Percentiles rank a stretch among this genome's conserved stretches.
These are phyloP conservation scores for Trichogramma pretiosum DNA, from an alignment of 1,140 invertebrate genomes.

Conservation along the genomic window DNA sequence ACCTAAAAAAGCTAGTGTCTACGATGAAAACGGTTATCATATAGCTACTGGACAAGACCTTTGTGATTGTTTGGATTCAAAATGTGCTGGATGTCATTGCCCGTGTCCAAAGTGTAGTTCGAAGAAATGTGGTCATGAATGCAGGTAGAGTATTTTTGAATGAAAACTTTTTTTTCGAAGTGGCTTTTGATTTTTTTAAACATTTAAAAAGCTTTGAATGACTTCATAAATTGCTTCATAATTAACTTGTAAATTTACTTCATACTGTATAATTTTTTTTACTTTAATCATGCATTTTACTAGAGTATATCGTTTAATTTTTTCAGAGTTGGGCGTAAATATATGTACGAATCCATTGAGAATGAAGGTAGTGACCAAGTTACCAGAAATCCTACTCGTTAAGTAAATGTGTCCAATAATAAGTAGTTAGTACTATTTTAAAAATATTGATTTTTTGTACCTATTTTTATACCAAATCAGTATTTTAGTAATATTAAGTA, in stretches of 20 bases:
- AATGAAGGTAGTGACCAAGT: constrained; percentile 36
- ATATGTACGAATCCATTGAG: constrained; percentile 37
- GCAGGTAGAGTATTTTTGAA: constrained; percentile 36
- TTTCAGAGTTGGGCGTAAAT: constrained; percentile 36
- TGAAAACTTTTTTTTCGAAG: not conserved
- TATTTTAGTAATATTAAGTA: too few relatives aligned
- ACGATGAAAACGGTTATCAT: constrained; percentile 39
- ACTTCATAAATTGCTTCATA: not conserved
- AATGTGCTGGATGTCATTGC: constrained; percentile 71
- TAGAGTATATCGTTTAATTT: constrained; percentile 1
- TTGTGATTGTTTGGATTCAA: constrained; percentile 66
- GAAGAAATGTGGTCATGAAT: constrained; percentile 55
- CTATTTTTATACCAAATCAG: too few relatives aligned
- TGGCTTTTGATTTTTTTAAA: not conserved
- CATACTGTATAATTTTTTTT: not conserved
- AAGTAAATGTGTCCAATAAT: too few relatives aligned
- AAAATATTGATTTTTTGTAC: too few relatives aligned
- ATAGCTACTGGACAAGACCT: constrained; percentile 54
- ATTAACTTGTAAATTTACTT: not conserved
- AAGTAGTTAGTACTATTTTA: too few relatives aligned
- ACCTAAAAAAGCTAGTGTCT: constrained; percentile 29
- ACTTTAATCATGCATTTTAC: not conserved
- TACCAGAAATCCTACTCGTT: constrained; percentile 28
- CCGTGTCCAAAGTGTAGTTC: constrained; percentile 65
- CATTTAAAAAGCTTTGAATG: not conserved